A percentile compares a stretch with the other conserved stretches of the same genome.
Conservation (phyloP, 1,140 invertebrate species). For the Drosophila pseudoananassae region DNA sequence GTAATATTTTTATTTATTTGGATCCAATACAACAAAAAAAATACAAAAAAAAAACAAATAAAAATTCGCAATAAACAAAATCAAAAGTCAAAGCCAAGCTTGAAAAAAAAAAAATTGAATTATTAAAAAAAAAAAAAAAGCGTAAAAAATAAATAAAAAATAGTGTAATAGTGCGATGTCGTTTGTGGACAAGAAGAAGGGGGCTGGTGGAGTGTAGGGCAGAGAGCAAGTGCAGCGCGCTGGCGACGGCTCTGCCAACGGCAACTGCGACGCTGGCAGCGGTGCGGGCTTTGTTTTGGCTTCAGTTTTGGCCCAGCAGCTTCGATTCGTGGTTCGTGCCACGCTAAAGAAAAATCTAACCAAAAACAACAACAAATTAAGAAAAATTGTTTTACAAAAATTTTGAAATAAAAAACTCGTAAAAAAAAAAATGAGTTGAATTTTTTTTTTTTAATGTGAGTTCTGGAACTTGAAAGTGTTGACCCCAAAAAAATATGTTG, state of each 20-base stretch:
- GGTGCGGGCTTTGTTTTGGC: slow-evolving; percentile 47
- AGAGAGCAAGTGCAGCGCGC: slow-evolving; percentile 48
- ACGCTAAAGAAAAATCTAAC: slow-evolving; percentile 17
- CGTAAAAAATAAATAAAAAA: slow-evolving; percentile 1
- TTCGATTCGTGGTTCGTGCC: slow-evolving; percentile 46
- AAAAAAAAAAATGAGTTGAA: background rate
- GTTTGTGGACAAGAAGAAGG: background rate
- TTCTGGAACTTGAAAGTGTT: slow-evolving; percentile 13
- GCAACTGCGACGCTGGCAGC: slow-evolving; percentile 39
- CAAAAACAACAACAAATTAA: background rate
- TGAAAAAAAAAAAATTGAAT: background rate
- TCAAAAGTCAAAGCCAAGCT: slow-evolving; percentile 1
- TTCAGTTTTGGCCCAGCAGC: slow-evolving; percentile 61
- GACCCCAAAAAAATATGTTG: background rate
- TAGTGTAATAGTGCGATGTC: background rate
- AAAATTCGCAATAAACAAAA: slow-evolving; percentile 1
- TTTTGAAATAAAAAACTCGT: background rate
- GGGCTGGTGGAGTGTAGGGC: background rate
- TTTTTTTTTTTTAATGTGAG: slow-evolving; percentile 26
- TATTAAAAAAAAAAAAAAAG: background rate
- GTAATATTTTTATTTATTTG: slow-evolving; percentile 24
- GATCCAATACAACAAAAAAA: slow-evolving; percentile 11
- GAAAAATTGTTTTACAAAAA: background rate
- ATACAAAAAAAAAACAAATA: slow-evolving; percentile 8
- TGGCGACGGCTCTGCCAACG: slow-evolving; percentile 50